phyloP scores from a whole-genome alignment of 2,888 invertebrate species.

The Metalampra italica region DNA sequence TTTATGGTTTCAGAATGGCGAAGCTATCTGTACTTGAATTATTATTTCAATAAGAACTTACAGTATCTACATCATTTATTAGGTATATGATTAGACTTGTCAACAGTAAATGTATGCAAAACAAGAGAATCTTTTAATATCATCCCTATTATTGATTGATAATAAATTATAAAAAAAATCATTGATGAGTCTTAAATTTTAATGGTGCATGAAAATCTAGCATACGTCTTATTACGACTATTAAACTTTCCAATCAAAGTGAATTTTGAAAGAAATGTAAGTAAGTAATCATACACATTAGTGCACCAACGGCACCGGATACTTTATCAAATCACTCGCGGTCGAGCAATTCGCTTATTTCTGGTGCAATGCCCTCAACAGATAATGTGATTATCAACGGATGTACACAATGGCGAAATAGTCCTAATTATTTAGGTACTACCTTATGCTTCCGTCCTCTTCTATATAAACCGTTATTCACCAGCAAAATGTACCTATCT shows the following conservation, averaged over 20 bases:
- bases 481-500: too few species aligned
- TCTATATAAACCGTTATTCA: too few species aligned
- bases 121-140: too few species aligned
- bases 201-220: too few species aligned
- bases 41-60: background rate
- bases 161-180: too few species aligned
- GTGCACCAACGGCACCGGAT: conserved; percentile 35
- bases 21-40: background rate
- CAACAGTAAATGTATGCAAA: too few species aligned
- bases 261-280: background rate
- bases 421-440: conserved; percentile 14
- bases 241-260: too few species aligned
- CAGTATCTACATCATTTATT: too few species aligned
- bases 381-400: conserved; percentile 45
- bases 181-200: too few species aligned
- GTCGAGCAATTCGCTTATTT: conserved; percentile 39
- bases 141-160: too few species aligned
- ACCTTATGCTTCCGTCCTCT: background rate
- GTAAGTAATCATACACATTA: conserved; percentile 11
- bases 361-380: conserved; percentile 53
- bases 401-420: conserved; percentile 35
- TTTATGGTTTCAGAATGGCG: conserved; percentile 13
- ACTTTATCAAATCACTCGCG: conserved; percentile 46
- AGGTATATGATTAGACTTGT: too few species aligned
- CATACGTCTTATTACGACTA: too few species aligned